These are phyloP conservation scores for Catagonus wagneri DNA, from an alignment of 2,113 vertebrate species.

Conservation along the genomic window DNA sequence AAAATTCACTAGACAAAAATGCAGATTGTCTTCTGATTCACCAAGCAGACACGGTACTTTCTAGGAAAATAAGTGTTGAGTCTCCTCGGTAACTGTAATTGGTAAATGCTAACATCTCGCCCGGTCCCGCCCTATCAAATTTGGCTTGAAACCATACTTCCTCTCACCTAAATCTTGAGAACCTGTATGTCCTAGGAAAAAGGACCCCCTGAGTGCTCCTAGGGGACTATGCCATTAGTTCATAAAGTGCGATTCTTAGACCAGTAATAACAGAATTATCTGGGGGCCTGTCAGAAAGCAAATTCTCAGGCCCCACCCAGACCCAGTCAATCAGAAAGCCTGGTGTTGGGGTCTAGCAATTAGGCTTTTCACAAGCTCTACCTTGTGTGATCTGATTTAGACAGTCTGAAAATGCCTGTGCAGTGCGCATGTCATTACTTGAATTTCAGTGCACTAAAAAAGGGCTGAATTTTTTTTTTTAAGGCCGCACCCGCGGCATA, in stretches of 20 bases:
- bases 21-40: not conserved
- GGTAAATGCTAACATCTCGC: rapidly evolving
- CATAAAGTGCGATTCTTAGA: not conserved
- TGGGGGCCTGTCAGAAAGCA: not conserved
- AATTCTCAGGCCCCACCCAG: not conserved
- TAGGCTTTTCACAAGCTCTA: not conserved
- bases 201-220: not conserved
- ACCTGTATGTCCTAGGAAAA: rapidly evolving
- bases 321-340: not conserved
- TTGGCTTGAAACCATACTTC: not conserved
- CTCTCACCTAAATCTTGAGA: not conserved
- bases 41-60: not conserved
- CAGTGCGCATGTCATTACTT: not conserved
- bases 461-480: not conserved
- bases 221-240: not conserved
- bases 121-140: not conserved
- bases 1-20: not conserved
- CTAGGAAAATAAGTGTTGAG: not conserved
- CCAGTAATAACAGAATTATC: not conserved
- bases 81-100: not conserved
- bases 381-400: not conserved
- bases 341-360: not conserved
- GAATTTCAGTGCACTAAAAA: not conserved
- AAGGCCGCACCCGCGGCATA: too few species aligned
- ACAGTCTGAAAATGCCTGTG: not conserved